Conservation (phyloP, 35 echinoderm and acorn worm species). For the Apostichopus californicus region DNA sequence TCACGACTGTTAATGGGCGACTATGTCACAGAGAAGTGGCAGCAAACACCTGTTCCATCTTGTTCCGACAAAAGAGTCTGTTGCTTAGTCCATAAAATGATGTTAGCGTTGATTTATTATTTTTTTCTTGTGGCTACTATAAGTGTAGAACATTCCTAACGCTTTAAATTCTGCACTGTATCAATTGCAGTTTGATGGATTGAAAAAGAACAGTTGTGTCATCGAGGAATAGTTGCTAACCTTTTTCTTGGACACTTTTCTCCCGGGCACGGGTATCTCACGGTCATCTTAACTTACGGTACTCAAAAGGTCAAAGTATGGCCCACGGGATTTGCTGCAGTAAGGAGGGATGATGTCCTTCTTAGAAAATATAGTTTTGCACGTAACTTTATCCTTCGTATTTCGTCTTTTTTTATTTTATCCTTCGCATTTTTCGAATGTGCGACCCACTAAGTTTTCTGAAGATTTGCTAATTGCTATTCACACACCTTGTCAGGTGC, state of each 20-base stretch:
- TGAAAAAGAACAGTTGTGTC: background rate
- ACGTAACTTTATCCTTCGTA: background rate
- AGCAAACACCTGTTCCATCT: too few species aligned
- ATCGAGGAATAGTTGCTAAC: background rate
- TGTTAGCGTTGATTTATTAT: too few species aligned
- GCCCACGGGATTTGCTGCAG: background rate
- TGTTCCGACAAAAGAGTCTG: too few species aligned
- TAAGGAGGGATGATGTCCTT: background rate
- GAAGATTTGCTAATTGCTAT: background rate
- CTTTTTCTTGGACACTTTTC: background rate
- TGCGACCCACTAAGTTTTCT: background rate
- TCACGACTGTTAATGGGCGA: too few species aligned
- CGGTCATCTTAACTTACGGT: too few species aligned
- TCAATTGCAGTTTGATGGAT: too few species aligned
- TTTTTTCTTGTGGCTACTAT: too few species aligned
- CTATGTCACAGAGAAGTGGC: too few species aligned
- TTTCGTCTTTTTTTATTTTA: too few species aligned
- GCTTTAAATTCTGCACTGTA: too few species aligned
- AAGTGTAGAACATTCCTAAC: too few species aligned
- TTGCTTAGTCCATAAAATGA: too few species aligned
- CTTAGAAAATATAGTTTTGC: background rate
- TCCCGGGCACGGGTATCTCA: background rate
- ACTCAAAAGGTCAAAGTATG: background rate
- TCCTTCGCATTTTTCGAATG: background rate
- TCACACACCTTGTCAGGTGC: slow-evolving; percentile 35